Percentiles rank a stretch among this genome's conserved stretches.
Evolutionary conservation across 2,888 invertebrate genomes (phyloP).

Genomic region (Theretra japonica): DNA sequence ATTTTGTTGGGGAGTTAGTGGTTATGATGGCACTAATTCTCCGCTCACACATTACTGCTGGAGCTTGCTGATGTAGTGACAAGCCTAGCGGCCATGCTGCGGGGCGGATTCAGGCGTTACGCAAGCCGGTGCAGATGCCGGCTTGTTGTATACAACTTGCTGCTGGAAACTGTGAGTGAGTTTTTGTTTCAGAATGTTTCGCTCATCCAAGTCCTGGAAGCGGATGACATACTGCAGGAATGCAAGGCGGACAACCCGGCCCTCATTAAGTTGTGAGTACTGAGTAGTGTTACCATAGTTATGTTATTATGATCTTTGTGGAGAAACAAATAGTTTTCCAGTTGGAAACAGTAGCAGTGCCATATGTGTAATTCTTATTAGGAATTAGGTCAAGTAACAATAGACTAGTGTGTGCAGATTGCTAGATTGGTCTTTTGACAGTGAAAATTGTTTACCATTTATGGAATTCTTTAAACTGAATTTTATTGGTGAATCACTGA

Average conservation of each 20-base stretch:
- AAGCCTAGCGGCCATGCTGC: neutral
- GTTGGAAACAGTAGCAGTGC: neutral
- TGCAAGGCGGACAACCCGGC: constrained; percentile 96
- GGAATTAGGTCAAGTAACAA: neutral
- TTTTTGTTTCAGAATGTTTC: constrained; percentile 90
- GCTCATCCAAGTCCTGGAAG: constrained; percentile 95
- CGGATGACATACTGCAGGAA: constrained; percentile 97
- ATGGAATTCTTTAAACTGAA: too few species aligned
- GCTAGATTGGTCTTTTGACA: too few species aligned
- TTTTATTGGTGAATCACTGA: too few species aligned
- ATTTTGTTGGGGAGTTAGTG: constrained; percentile 72
- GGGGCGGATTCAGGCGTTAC: neutral
- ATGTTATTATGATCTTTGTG: neutral
- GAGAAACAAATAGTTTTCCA: neutral
- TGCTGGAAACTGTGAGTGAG: neutral
- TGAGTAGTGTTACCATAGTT: neutral
- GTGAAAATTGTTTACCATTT: too few species aligned
- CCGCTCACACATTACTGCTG: neutral
- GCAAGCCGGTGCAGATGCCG: neutral
- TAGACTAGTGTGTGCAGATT: neutral
- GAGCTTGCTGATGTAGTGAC: constrained; percentile 31
- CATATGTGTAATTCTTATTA: neutral
- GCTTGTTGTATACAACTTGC: neutral
- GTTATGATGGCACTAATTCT: constrained; percentile 57
- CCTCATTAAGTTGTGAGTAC: constrained; percentile 95